These are phyloP conservation scores for Griposia aprilina DNA, from an alignment of 2,888 invertebrate genomes.

Conservation along the genomic window DNA sequence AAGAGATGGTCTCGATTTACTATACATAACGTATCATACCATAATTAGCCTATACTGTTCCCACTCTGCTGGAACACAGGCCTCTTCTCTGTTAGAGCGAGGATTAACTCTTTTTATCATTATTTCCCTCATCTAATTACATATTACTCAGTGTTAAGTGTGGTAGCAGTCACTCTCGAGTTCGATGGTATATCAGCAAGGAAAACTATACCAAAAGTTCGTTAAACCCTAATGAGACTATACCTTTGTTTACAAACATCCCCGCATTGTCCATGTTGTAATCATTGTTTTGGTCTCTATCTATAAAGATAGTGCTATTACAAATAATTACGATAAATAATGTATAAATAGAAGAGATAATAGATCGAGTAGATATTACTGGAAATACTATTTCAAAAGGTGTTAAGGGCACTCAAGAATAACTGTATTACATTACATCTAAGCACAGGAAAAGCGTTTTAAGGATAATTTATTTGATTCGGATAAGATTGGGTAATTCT, in stretches of 20 bases:
- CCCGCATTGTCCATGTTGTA: conserved; percentile 25
- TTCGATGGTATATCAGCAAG: not conserved
- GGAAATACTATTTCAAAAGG: conserved; percentile 37
- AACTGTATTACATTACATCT: conserved; percentile 2
- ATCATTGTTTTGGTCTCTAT: conserved; percentile 35
- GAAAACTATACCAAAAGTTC: conserved; percentile 17
- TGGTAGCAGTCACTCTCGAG: not conserved
- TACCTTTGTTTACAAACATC: conserved; percentile 39
- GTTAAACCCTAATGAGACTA: not conserved
- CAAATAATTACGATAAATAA: conserved; percentile 42
- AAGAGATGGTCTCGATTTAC: not conserved
- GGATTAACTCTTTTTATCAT: not conserved
- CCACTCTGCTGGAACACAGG: too few species aligned
- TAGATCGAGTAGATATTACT: conserved; percentile 33
- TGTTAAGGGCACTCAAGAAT: conserved; percentile 30
- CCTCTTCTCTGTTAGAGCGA: not conserved
- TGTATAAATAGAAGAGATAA: conserved; percentile 53
- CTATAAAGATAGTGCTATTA: conserved; percentile 29
- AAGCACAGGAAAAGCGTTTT: conserved; percentile 16
- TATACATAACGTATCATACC: not conserved
- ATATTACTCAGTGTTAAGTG: too few species aligned
- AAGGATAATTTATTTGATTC: not conserved
- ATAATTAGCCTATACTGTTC: not conserved
- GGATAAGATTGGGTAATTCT: conserved; percentile 24
- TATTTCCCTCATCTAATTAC: too few species aligned